Base-by-base conservation (phyloP, 1,140 invertebrate genomes). In the Lamellibrachia luymesi region DNA sequence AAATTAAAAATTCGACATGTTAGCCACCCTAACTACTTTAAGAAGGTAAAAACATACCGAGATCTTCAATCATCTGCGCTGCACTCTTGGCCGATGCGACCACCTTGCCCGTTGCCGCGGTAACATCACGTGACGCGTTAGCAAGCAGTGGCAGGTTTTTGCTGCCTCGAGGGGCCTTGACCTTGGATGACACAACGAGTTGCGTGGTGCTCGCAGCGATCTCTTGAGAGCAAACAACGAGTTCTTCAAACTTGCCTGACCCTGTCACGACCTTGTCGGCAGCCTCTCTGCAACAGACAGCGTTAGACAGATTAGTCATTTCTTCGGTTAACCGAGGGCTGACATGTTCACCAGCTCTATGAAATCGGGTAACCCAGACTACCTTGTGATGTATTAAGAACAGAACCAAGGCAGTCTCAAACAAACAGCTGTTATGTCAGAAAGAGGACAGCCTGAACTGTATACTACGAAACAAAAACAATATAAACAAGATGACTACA, bases 161-260 rank as follows among this genome's bases (percentile, higher is more conserved):
- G 94, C 98, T 98, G 92, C 97, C 97, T 93, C 98, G 97, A 93
- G 98, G 97, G 4, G 99, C 98, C 94, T 97, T 97, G 17, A 97
- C 97, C 93, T 96, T 97, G 94, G 98, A 99, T 0, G 99, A 98
- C 22, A 99, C 98, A 38, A 99, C 99, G 91, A 99, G 97, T 96
- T 99, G 99, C 64, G 99, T 98, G 5, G 99, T 99, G 94, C 98
- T 98, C 7, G 99, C 99, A 8, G 98, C 98, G 94, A 99, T 99
- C 95, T 99, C 98, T 96, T 99, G 98, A 38, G 99, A 99, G 50
- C 99, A 99, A 5, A 99, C 99, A 93, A 99, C 98, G 49, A 99
- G 96, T 94, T 98, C 98, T 95, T 99, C 98, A 95, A 99, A 98
- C 95, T 99, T 99, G 1, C 98, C 98, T 94, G 98, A 97, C 38